Evolutionary conservation across 2,888 invertebrate genomes (phyloP), one percentile per base, ranked within the genome.

Genomic region (Torymus aiolomorphi): DNA sequence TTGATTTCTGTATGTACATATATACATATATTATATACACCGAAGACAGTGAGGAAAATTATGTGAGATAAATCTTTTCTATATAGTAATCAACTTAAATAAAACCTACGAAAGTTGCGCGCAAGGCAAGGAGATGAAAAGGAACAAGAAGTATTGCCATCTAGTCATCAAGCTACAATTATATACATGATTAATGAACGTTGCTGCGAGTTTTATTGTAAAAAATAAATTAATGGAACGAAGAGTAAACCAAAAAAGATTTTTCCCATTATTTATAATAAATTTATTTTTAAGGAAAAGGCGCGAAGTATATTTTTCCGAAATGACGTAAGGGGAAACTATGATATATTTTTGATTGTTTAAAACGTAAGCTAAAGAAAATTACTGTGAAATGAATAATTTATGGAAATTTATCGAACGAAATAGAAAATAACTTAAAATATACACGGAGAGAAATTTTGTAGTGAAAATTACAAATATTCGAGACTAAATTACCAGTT

Each of bases 1-100:
- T 72, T 79, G 49, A 76, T 73, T 76, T 71, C 67, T 78, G 71
- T 78, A 71, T 76, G 63, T 78, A 81, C 13, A 81, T 78, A 78
- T 77, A 80, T 77, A 76, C 56, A 80, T 76, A 81, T 63, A 80
- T 67, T 67, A 67, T 78, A 54, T 63, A 80, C 63, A 78, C 16
- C 13, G 31, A 73, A 20, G 54, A 66, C 51, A 76, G 12, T 20
- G 54, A 52, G 59, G 72, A 76, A 71, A 49, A 77, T 70, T 70
- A 74, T 42, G 69, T 18, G 24, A 71, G 61, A 59, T 61, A 61
- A 67, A 62, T 72, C 59, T 76, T 78, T 81, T 81, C 49, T 78
- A 74, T 76, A 49, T 42, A 77, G 14, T 67, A 63, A 75, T 61
- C 49, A 11, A 66, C 49, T 69, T 54, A 65, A 62, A 66, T 54